Percentiles rank a stretch among this genome's conserved stretches.
Evolutionary conservation across 1,140 invertebrate genomes (phyloP).

Genomic region (Cydia pomonella): DNA sequence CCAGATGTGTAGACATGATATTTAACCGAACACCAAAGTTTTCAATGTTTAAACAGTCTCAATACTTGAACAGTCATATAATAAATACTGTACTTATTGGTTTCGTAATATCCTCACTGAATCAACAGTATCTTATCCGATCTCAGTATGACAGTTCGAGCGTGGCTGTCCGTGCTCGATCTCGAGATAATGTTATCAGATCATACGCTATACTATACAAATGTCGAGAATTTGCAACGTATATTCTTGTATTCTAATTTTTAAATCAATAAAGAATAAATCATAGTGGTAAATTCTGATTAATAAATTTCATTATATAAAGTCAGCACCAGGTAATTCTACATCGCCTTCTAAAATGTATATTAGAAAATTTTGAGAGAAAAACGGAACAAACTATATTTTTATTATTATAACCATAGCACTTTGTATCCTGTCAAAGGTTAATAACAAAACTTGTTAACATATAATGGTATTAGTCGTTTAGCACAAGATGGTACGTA

Average conservation of each 20-base stretch:
- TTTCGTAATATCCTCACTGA: conserved; percentile 11
- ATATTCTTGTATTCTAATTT: neutral
- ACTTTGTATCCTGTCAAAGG: neutral
- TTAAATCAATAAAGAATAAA: too few relatives aligned
- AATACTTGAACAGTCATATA: neutral
- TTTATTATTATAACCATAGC: neutral
- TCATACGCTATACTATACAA: conserved; percentile 11
- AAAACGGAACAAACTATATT: neutral
- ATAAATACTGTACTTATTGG: neutral
- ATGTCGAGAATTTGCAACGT: neutral
- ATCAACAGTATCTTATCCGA: conserved; percentile 26
- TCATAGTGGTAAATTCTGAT: too few relatives aligned
- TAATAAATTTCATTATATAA: neutral
- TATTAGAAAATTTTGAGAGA: neutral
- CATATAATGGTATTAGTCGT: too few relatives aligned
- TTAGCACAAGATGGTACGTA: too few relatives aligned
- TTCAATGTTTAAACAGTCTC: too few relatives aligned
- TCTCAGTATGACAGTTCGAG: conserved; percentile 15
- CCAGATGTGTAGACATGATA: too few relatives aligned
- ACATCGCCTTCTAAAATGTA: too few relatives aligned
- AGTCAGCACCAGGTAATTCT: neutral
- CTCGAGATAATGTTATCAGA: conserved; percentile 27
- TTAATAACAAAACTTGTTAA: neutral
- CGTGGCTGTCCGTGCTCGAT: neutral
- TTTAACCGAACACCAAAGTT: too few relatives aligned